A percentile compares a stretch with the other conserved stretches of the same genome.
phyloP scores from a whole-genome alignment of 1,140 invertebrate species.

The Drosophila willistoni region DNA sequence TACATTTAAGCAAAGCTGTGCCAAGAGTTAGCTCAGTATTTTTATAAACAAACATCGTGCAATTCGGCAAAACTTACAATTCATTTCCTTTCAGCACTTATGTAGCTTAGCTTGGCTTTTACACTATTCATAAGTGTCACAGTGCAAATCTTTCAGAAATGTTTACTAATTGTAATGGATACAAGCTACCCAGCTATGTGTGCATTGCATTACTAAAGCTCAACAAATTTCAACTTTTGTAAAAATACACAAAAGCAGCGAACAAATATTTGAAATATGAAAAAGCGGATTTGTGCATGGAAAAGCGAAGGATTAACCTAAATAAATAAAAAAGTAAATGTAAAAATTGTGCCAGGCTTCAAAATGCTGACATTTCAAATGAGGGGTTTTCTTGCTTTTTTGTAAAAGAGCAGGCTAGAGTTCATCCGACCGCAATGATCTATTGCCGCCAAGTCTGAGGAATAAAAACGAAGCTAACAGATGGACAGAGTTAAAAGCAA shows the following conservation, averaged over 20 bases:
- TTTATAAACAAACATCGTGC: neutral
- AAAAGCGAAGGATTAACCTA: conserved; percentile 70
- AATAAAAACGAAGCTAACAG: conserved; percentile 44
- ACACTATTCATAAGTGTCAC: conserved; percentile 49
- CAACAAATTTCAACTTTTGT: conserved; percentile 49
- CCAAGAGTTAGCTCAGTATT: neutral
- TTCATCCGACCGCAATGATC: conserved; percentile 71
- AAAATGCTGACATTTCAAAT: conserved; percentile 64
- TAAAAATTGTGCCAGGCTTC: conserved; percentile 62
- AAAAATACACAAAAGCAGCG: conserved; percentile 65
- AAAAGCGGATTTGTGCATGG: conserved; percentile 62
- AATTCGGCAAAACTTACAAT: neutral
- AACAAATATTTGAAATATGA: conserved; percentile 70
- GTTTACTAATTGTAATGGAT: conserved; percentile 64
- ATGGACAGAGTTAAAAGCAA: conserved; percentile 44
- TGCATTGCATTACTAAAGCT: conserved; percentile 58
- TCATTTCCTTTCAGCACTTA: conserved; percentile 10
- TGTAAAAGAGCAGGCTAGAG: conserved; percentile 27
- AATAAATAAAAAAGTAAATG: conserved; percentile 76
- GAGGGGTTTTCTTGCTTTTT: neutral
- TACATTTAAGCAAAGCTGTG: neutral
- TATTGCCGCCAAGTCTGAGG: conserved; percentile 60
- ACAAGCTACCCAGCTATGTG: conserved; percentile 45
- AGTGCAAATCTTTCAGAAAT: conserved; percentile 44
- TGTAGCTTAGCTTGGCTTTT: conserved; percentile 2